Evolutionary conservation across 1,140 invertebrate genomes (phyloP).

Genomic region (Hestina assimilis): DNA sequence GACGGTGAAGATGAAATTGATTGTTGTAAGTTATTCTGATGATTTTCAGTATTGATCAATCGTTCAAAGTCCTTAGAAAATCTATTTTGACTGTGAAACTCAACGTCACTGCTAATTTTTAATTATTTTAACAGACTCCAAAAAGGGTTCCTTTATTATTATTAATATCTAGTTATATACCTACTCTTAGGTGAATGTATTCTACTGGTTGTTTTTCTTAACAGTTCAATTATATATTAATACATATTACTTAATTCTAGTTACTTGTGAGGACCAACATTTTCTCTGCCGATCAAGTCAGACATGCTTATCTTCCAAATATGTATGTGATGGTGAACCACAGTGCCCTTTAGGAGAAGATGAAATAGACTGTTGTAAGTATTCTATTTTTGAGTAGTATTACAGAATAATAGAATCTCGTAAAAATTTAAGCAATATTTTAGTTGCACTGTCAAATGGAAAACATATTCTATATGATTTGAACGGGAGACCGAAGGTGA

Average conservation of each 20-base stretch:
- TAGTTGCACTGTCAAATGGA: conserved; percentile 83
- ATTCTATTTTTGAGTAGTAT: neutral
- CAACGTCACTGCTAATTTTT: no score
- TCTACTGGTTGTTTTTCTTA: no score
- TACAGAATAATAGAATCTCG: conserved; percentile 1
- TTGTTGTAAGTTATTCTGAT: conserved; percentile 81
- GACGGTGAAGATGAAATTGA: conserved; percentile 87
- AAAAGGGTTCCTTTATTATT: no score
- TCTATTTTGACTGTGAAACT: no score
- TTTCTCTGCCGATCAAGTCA: conserved; percentile 80
- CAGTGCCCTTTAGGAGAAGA: conserved; percentile 86
- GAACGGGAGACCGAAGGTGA: conserved; percentile 79
- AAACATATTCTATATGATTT: conserved; percentile 78
- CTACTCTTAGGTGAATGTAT: no score
- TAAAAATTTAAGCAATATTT: no score
- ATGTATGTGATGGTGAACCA: conserved; percentile 82
- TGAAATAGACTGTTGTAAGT: conserved; percentile 83
- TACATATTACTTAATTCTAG: conserved; percentile 61
- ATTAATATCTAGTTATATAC: no score
- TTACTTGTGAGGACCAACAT: conserved; percentile 75
- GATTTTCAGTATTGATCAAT: no score
- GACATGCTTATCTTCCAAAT: conserved; percentile 78
- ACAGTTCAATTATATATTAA: neutral
- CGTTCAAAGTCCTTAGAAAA: no score
- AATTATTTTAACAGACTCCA: no score